Evolutionary conservation across 1,140 invertebrate species (phyloP).

Genomic region (Chironomus tepperi): DNA sequence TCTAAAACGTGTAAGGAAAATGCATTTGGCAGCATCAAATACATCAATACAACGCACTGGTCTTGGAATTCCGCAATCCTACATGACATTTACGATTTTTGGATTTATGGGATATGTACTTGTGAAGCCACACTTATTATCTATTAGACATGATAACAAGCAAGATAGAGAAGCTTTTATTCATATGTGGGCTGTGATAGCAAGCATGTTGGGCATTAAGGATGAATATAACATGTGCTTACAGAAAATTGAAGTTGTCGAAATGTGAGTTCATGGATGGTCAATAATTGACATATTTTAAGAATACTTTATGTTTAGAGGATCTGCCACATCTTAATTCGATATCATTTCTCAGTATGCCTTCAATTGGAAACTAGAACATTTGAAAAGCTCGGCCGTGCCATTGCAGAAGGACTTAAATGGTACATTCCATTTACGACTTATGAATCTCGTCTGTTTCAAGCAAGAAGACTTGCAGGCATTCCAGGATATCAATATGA

Average conservation of each 20-base stretch:
- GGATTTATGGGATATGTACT: slow-evolving; percentile 65
- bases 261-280: not conserved
- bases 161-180: slow-evolving; percentile 59
- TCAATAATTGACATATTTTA: not conserved
- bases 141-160: slow-evolving; percentile 42
- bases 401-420: slow-evolving; percentile 7
- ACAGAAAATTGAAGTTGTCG: not conserved
- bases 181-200: slow-evolving; percentile 71
- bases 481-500: slow-evolving; percentile 26
- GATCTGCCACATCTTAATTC: slow-evolving; percentile 17
- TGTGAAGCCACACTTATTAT: slow-evolving; percentile 51
- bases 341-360: slow-evolving; percentile 5
- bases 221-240: slow-evolving; percentile 40
- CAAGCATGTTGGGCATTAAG: slow-evolving; percentile 63
- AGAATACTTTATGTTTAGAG: not conserved
- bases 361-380: slow-evolving; percentile 24
- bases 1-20: slow-evolving; percentile 49
- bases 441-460: slow-evolving; percentile 24
- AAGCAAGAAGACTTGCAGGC: not conserved
- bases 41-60: slow-evolving; percentile 36
- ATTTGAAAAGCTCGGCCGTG: slow-evolving; percentile 19
- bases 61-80: slow-evolving; percentile 55
- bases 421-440: not conserved
- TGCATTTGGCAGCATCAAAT: slow-evolving; percentile 49
- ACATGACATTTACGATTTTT: slow-evolving; percentile 70